Evolutionary conservation across 1,140 invertebrate genomes (phyloP).

Genomic region (Bombus soroeensis): DNA sequence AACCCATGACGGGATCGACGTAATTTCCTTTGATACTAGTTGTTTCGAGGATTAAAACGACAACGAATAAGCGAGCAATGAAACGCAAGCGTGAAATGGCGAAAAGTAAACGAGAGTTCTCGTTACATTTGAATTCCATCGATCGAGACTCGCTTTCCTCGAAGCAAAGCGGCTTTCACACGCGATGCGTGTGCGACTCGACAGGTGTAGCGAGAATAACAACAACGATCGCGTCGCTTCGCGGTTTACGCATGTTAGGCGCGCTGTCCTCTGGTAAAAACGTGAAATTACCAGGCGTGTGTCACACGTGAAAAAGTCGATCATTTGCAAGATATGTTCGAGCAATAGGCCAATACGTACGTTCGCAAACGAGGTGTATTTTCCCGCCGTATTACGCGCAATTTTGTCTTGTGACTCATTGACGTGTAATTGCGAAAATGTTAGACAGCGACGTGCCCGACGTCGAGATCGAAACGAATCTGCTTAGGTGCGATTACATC

Average conservation of each 20-base stretch:
- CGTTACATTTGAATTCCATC: slow-evolving; percentile 4
- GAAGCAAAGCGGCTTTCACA: slow-evolving; percentile 2
- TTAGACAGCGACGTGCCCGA: neutral
- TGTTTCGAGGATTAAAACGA: neutral
- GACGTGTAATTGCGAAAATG: slow-evolving; percentile 39
- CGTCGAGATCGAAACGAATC: neutral
- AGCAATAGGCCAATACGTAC: slow-evolving; percentile 23
- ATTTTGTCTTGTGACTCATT: slow-evolving; percentile 44
- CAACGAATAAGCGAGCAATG: neutral
- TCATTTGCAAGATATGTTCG: neutral
- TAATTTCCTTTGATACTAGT: neutral
- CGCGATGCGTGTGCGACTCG: neutral
- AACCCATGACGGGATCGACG: too few species aligned
- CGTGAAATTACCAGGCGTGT: slow-evolving; percentile 1
- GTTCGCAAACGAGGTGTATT: slow-evolving; percentile 34
- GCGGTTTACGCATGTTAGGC: neutral
- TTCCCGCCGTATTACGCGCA: slow-evolving; percentile 31
- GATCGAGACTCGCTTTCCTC: neutral
- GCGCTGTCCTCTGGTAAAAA: neutral
- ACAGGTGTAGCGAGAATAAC: slow-evolving; percentile 31
- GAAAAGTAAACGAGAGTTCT: neutral
- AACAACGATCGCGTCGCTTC: slow-evolving; percentile 1
- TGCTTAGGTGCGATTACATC: neutral
- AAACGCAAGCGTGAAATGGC: neutral
- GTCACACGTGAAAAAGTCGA: neutral